Base-by-base conservation (phyloP, 2,888 invertebrate species). In the Tubulanus polymorphus region DNA sequence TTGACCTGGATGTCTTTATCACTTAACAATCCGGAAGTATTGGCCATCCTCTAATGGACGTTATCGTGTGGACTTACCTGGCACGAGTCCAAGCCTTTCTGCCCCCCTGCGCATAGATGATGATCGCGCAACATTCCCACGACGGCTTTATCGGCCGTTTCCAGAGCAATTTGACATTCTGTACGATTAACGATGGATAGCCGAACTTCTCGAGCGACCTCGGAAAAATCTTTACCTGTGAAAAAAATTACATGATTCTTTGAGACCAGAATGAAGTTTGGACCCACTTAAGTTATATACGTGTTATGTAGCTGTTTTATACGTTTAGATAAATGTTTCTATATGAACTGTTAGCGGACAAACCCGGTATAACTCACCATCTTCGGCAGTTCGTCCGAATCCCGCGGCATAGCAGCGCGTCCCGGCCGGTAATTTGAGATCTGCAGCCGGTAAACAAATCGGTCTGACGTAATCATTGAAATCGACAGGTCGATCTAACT, bases 401-500 rank as follows among this genome's bases (percentile, higher is more conserved):
- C 72, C 72, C 10, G 67, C 64, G 5, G 67, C 70, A 18, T 63
- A 64, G 47, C 72, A 71, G 27, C 70, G 25, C 2, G 66, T 68
- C 1, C 71, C 72, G 3, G 63, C 57, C 8, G 63, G 64, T 1
- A 67, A 54, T 10, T 50, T 51, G 25, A 65, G 50, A 6, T 28
- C 45, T 8, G 54, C 47, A 23, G 62, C 48, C 5, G 72, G 71
- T 10, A 73, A 63, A 50, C 72, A 73, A 15, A 68, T 56, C 6
- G 72, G 71, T 29, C 72, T 51, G 18, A 71, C 65, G 52, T 67
- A 70, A 55, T 73, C 71, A 54, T 65, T 71, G 54, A 71, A 68
- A 15, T 55, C 58, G 6, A 73, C 60, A 1, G 68, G 66, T 26
- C 60, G 54, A 18, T 63, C 61, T 27, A 71, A 59, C 26, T 64